Base-by-base conservation (phyloP, 2,113 vertebrate genomes). In the Coregonus clupeaformis region DNA sequence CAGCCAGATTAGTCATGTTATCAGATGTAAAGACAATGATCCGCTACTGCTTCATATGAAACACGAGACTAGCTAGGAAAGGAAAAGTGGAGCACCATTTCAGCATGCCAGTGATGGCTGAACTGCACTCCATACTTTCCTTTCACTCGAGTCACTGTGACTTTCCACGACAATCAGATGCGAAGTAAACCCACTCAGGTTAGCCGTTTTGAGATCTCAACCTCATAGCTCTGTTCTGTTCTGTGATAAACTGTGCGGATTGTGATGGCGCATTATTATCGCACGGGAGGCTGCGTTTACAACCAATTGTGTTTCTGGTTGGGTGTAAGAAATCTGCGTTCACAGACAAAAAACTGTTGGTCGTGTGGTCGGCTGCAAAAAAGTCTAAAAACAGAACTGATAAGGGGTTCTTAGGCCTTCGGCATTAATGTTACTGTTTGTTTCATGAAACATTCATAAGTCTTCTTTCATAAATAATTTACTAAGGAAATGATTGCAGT, bases 401-500 rank as follows among this genome's bases (percentile, higher is more conserved):
- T 27, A 2, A 27, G 27, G 22, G 45, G 25, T 68, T 49, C 5
- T 68, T 57, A 18, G 59, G 75, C 62, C 16, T 67, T 67, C 65
- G 68, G 69, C 73, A 73, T 72, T 77, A 73, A 79, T 75, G 77
- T 78, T 78, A 49, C 83, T 80, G 80, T 82, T 82, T 85, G 73
- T 80, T 77, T 68, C 55, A 72, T 82, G 73, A 91, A 92, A 93
- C 80, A 91, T 93, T 89, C 88, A 92, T 88, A 72, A 84, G 80
- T 20, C 49, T 77, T 81, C 79, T 76, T 52, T 18, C 82, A 91
- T 93, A 84, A 92, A 92, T 92, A 86, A 88, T 92, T 91, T 42
- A 42, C 9, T 72, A 85, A 83, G 87, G 88, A 93, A 90, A 90
- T 87, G 87, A 92, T 88, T 91, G 90, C 87, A 85, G 77, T 90